Evolutionary conservation across 2,797 vertebrate species (phyloP).

Genomic region (Sandelia bainsii): DNA sequence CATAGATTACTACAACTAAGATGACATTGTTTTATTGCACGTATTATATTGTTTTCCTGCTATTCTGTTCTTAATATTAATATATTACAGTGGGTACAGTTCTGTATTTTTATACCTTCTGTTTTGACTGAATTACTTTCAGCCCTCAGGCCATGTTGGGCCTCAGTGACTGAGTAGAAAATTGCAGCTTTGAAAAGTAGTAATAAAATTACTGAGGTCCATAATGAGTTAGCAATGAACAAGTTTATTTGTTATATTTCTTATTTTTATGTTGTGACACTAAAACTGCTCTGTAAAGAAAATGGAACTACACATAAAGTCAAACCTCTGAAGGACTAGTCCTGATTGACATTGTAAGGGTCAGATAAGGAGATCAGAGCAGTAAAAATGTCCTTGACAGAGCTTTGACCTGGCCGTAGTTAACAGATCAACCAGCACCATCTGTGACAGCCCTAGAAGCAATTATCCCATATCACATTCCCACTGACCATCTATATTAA

Average conservation of each 20-base stretch:
- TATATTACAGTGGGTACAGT: neutral
- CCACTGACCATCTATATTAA: constrained; percentile 79
- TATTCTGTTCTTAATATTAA: neutral
- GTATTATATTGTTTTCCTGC: neutral
- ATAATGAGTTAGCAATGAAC: neutral
- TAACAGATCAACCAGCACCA: constrained; percentile 82
- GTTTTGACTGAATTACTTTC: neutral
- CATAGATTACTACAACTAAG: neutral
- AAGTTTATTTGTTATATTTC: constrained; percentile 11
- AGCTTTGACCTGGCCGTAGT: constrained; percentile 65
- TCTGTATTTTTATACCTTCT: neutral
- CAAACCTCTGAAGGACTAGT: constrained; percentile 29
- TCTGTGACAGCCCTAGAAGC: constrained; percentile 82
- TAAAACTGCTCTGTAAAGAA: constrained; percentile 14
- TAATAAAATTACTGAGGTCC: neutral
- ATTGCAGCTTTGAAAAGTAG: neutral
- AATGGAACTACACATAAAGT: constrained; percentile 31
- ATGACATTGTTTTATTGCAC: neutral
- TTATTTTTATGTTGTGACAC: constrained; percentile 1
- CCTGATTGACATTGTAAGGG: constrained; percentile 61
- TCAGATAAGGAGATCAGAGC: constrained; percentile 67
- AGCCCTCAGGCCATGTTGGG: neutral
- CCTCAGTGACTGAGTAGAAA: neutral
- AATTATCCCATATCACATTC: constrained; percentile 83
- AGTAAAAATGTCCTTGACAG: constrained; percentile 80